These are phyloP conservation scores for Rhyacichthys aspro DNA, from an alignment of 2,797 vertebrate genomes.

Conservation along the genomic window DNA sequence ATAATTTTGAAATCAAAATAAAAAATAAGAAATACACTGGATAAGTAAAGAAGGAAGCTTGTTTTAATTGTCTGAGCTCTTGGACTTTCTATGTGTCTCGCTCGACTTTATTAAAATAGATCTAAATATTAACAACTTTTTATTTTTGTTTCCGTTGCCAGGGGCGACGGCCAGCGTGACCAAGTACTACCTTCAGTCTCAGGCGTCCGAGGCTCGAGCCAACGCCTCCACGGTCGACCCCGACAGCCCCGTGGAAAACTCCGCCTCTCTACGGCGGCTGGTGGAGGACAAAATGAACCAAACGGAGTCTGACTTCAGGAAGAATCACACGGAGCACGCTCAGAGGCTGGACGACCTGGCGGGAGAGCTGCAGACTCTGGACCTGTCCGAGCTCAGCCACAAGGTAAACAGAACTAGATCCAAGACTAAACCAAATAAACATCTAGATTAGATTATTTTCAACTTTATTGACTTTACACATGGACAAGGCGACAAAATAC, in stretches of 20 bases:
- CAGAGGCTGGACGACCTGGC: slow-evolving; percentile 91
- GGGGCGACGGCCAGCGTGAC: slow-evolving; percentile 91
- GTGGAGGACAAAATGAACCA: slow-evolving; percentile 85
- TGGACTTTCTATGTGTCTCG: no score
- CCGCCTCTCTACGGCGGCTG: slow-evolving; percentile 74
- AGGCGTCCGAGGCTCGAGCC: slow-evolving; percentile 85
- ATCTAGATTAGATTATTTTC: no score
- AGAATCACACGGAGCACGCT: slow-evolving; percentile 85
- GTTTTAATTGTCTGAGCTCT: no score
- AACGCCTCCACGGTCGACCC: slow-evolving; percentile 84
- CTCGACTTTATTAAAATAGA: no score
- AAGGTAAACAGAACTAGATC: slow-evolving; percentile 85
- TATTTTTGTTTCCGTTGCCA: slow-evolving; percentile 64
- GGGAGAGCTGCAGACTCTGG: slow-evolving; percentile 89
- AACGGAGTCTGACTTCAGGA: slow-evolving; percentile 80
- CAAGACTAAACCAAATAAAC: no score
- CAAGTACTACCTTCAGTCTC: slow-evolving; percentile 90
- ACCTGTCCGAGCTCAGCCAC: slow-evolving; percentile 85
- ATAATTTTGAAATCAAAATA: no score
- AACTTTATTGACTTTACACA: no score
- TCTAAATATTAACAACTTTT: no score
- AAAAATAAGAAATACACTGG: no score
- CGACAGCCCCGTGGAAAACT: slow-evolving; percentile 79
- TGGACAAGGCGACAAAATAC: no score
- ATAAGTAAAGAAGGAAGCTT: no score